Evolutionary conservation across 2,797 vertebrate species (phyloP), one percentile per base, ranked within the genome.

Genomic region (Potorous gilbertii): DNA sequence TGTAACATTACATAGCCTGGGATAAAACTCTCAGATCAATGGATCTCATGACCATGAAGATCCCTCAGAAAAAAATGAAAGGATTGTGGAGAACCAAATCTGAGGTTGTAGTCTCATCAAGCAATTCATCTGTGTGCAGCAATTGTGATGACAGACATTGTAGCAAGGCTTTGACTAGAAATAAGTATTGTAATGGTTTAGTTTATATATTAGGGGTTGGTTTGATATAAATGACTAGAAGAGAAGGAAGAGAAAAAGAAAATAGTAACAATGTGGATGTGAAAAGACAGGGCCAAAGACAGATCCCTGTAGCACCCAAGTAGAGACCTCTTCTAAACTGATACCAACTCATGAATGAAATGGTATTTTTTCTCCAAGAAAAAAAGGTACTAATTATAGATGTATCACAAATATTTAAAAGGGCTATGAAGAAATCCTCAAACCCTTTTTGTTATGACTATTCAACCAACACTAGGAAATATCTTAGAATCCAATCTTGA

Each of bases 1-100:
- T 87, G 8, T 54, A 74, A 96, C 66, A 54, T 56, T 56, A 31
- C 27, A 92, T 14, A 55, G 54, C 55, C 56, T 74, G 9, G 81
- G 16, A 74, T 40, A 12, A 74, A 92, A 93, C 94, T 62, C 57
- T 92, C 40, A 54, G 95, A 56, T 87, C 87, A 92, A 55, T 74
- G 81, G n/a, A 18, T 90, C 92, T 96, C 54, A 87, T 46, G n/a
- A 90, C 52, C 59, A 97, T 59, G 94, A 95, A 93, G 8, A 56
- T 55, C 92, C 24, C 46, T 27, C 50, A 54, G 52, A 87, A 90
- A 91, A 91, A 96, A 92, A 59, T 54, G 56, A 54, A 94, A 91
- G 90, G 90, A 29, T 2, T 5, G 81, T 5, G 57, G 95, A 94
- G 62, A 95, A 74, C 40, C 91, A 96, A 24, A 90, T 34, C 62